A percentile compares a stretch with the other conserved stretches of the same genome.
These are phyloP conservation scores for Aporophyla lueneburgensis DNA, from an alignment of 2,888 invertebrate genomes.

Conservation along the genomic window DNA sequence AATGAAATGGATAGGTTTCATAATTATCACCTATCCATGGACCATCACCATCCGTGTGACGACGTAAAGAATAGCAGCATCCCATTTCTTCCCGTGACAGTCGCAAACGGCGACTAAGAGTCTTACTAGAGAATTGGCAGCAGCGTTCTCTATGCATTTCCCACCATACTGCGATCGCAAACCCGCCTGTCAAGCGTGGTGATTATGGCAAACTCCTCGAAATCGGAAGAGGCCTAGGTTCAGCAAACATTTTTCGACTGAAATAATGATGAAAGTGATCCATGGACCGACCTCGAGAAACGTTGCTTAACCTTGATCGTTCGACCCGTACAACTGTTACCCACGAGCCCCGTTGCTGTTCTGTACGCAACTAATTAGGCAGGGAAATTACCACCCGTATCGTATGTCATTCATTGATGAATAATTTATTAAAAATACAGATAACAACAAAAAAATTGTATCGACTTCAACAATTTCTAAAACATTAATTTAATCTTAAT, in stretches of 20 bases:
- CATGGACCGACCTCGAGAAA: background rate
- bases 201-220: too few relatives aligned
- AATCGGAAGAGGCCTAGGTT: too few relatives aligned
- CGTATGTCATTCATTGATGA: background rate
- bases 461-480: background rate
- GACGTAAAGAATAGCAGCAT: too few relatives aligned
- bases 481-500: background rate
- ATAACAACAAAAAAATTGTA: constrained; percentile 2
- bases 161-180: too few relatives aligned
- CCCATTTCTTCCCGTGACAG: too few relatives aligned
- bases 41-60: too few relatives aligned
- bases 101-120: too few relatives aligned
- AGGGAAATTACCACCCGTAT: constrained; percentile 12
- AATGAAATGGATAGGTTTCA: background rate
- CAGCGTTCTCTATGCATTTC: too few relatives aligned
- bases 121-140: too few relatives aligned
- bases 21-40: background rate
- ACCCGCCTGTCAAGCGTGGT: too few relatives aligned
- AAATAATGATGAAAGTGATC: background rate
- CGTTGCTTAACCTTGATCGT: background rate
- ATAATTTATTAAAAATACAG: constrained; percentile 3
- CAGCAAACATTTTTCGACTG: too few relatives aligned
- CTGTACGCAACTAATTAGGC: constrained; percentile 9
- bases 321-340: background rate
- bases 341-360: background rate